A percentile compares a stretch with the other conserved stretches of the same genome.
Conservation (phyloP, 1,140 invertebrate genomes). For the Globodera rostochiensis region DNA sequence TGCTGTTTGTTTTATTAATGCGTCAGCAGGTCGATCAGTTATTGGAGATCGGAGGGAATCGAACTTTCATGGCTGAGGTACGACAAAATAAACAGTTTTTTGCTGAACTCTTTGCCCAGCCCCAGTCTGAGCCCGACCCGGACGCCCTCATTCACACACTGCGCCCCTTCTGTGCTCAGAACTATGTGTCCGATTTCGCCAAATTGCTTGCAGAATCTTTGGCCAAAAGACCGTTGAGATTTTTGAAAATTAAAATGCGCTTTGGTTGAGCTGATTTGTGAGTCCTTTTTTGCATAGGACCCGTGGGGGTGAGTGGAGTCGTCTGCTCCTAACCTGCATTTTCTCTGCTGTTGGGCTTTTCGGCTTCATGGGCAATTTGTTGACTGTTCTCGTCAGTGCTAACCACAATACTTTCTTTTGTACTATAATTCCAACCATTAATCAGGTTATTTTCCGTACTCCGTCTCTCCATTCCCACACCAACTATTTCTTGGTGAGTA, state of each 20-base stretch:
- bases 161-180: conserved; percentile 4
- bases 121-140: background rate
- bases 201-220: conserved; percentile 20
- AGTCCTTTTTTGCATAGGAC: background rate
- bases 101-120: background rate
- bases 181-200: conserved; percentile 17
- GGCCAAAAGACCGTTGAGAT: conserved; percentile 17
- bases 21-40: background rate
- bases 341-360: conserved; percentile 82
- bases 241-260: background rate
- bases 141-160: conserved; percentile 6
- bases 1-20: background rate
- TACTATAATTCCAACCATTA: background rate
- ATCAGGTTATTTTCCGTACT: conserved; percentile 77
- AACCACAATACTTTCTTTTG: background rate
- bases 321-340: conserved; percentile 69
- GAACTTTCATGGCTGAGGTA: background rate
- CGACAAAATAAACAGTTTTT: background rate
- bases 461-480: conserved; percentile 85
- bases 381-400: conserved; percentile 77
- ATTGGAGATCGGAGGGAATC: background rate
- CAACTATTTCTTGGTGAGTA: conserved; percentile 81
- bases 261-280: background rate
- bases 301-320: background rate
- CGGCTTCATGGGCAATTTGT: conserved; percentile 84